Evolutionary conservation across 2,888 invertebrate species (phyloP).

Genomic region (Bimastos eiseni): DNA sequence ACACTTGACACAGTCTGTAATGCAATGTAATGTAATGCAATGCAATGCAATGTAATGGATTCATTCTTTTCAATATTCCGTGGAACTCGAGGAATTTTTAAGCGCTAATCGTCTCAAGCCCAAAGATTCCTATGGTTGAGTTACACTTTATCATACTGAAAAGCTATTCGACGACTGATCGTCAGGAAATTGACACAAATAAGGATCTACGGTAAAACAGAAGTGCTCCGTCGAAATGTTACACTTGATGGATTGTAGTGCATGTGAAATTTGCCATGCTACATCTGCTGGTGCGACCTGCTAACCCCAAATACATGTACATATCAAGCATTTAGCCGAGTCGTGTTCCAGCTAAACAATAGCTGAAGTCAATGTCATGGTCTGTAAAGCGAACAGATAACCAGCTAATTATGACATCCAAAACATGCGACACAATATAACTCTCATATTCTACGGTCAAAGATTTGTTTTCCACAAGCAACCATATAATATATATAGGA

Average conservation of each 20-base stretch:
- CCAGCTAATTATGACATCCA: too few relatives aligned
- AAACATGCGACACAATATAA: too few relatives aligned
- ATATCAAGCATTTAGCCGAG: neutral
- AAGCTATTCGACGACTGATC: neutral
- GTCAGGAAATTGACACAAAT: neutral
- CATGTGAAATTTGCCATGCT: neutral
- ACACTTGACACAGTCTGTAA: neutral
- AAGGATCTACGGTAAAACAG: neutral
- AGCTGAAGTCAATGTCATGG: too few relatives aligned
- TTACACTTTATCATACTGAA: too few relatives aligned
- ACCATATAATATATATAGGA: too few relatives aligned
- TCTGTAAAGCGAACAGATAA: too few relatives aligned
- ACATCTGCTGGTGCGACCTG: neutral
- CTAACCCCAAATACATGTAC: neutral
- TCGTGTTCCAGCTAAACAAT: too few relatives aligned
- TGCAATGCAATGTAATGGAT: too few relatives aligned
- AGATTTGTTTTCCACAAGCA: too few relatives aligned
- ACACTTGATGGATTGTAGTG: neutral
- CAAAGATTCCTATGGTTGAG: neutral
- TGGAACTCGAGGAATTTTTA: neutral
- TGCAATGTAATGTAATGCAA: too few relatives aligned
- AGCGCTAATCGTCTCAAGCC: neutral
- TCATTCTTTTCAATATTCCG: slow-evolving; percentile 5
- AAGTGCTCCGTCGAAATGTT: slow-evolving; percentile 13
- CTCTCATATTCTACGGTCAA: too few relatives aligned